phyloP scores from a whole-genome alignment of 2,888 invertebrate genomes.

The Tineola bisselliella region DNA sequence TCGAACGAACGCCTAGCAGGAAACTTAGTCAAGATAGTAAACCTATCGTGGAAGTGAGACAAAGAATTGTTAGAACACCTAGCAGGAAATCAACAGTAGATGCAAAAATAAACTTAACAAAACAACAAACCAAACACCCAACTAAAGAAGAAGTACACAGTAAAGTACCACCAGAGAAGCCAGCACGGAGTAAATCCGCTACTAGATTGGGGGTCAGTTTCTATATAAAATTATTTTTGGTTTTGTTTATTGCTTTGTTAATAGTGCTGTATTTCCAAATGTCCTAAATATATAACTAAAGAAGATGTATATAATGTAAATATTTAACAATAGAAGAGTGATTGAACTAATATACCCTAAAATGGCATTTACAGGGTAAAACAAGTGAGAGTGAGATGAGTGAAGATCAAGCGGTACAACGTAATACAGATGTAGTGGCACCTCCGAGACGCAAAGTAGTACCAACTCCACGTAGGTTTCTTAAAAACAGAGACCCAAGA shows the following conservation, averaged over 20 bases:
- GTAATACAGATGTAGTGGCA: conserved; percentile 27
- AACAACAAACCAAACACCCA: conserved; percentile 29
- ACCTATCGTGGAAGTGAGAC: conserved; percentile 49
- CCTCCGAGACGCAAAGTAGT: conserved; percentile 43
- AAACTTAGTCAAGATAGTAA: conserved; percentile 45
- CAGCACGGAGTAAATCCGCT: conserved; percentile 60
- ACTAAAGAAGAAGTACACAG: conserved; percentile 38
- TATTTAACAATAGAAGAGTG: conserved; percentile 20
- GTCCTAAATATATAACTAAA: conserved; percentile 29
- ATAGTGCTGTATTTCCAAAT: conserved; percentile 50
- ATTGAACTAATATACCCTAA: conserved; percentile 36
- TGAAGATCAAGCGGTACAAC: conserved; percentile 51
- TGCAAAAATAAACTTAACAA: conserved; percentile 34
- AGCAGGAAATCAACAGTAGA: conserved; percentile 45
- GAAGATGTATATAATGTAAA: conserved; percentile 26
- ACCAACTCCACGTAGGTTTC: conserved; percentile 51
- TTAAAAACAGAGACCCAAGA: conserved; percentile 52
- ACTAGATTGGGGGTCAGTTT: conserved; percentile 63
- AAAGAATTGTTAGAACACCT: conserved; percentile 55
- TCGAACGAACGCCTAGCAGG: conserved; percentile 55
- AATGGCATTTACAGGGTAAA: conserved; percentile 62
- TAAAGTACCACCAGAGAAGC: conserved; percentile 54
- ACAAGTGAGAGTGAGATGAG: conserved; percentile 70
- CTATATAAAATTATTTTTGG: conserved; percentile 45
- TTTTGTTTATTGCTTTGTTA: conserved; percentile 49